Percentiles rank a stretch among this genome's conserved stretches.
phyloP scores from a whole-genome alignment of 1,140 invertebrate species.

The Calycopis cecrops region DNA sequence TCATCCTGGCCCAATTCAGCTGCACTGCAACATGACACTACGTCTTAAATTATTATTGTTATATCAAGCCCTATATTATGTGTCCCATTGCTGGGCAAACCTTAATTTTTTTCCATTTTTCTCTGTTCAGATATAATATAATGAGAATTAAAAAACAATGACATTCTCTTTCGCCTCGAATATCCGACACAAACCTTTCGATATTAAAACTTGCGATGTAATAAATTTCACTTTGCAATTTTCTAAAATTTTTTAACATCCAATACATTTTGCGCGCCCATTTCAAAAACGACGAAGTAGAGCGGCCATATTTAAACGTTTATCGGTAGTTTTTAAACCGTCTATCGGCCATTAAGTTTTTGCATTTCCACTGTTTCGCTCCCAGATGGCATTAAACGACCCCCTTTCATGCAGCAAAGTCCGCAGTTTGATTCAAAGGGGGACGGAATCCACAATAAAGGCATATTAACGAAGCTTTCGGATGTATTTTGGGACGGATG shows the following conservation, averaged over 20 bases:
- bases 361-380: conserved; percentile 11
- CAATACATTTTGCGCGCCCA: background rate
- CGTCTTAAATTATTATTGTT: too few species aligned
- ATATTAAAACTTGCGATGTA: background rate
- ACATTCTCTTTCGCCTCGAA: background rate
- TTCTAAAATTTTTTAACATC: conserved; percentile 5
- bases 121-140: too few species aligned
- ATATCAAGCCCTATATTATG: too few species aligned
- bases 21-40: too few species aligned
- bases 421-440: conserved; percentile 18
- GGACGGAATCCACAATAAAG: conserved; percentile 18
- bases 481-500: conserved; percentile 33
- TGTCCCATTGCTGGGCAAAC: too few species aligned
- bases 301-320: conserved; percentile 10
- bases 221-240: conserved; percentile 3
- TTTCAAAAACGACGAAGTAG: background rate
- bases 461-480: conserved; percentile 18
- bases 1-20: too few species aligned
- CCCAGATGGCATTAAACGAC: conserved; percentile 11
- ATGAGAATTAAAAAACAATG: conserved; percentile 6
- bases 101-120: too few species aligned
- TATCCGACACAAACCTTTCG: too few species aligned
- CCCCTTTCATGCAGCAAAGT: conserved; percentile 9
- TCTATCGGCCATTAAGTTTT: conserved; percentile 9
- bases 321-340: conserved; percentile 9